Evolutionary conservation across 2,888 invertebrate species (phyloP).

Genomic region (Bombyx huttoni): DNA sequence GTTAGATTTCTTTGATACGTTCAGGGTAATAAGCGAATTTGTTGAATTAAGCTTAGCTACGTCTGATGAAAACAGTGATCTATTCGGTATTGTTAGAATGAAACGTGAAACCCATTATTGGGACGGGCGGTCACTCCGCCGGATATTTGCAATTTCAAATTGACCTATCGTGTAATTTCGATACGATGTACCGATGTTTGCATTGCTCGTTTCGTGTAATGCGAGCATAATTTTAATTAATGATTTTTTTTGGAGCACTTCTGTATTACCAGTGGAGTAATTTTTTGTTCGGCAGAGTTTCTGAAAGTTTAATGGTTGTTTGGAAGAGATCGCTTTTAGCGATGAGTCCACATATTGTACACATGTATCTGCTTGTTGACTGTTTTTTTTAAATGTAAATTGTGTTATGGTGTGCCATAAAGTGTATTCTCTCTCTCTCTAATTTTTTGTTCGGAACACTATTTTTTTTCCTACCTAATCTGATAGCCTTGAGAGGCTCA

Average conservation of each 20-base stretch:
- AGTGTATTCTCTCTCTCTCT: no score
- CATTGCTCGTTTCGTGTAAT: neutral
- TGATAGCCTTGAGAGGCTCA: no score
- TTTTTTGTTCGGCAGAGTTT: no score
- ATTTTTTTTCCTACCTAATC: no score
- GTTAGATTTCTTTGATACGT: neutral
- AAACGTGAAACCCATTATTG: slow-evolving; percentile 24
- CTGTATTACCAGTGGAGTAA: no score
- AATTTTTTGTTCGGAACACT: no score
- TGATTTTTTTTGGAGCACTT: neutral
- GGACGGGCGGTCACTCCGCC: slow-evolving; percentile 16
- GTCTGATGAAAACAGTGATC: slow-evolving; percentile 12
- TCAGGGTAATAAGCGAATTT: neutral
- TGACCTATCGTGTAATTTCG: slow-evolving; percentile 20
- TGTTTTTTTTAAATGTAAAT: no score
- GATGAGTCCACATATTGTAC: no score
- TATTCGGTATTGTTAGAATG: slow-evolving; percentile 14
- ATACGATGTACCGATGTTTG: slow-evolving; percentile 14
- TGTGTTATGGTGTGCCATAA: no score
- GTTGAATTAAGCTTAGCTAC: slow-evolving; percentile 4
- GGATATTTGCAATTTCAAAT: slow-evolving; percentile 33
- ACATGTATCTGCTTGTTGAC: no score
- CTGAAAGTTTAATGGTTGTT: no score
- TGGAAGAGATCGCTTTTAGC: no score
- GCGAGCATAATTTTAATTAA: neutral